These are phyloP conservation scores for Catostomus latipinnis DNA, from an alignment of 2,797 vertebrate genomes.

Conservation along the genomic window DNA sequence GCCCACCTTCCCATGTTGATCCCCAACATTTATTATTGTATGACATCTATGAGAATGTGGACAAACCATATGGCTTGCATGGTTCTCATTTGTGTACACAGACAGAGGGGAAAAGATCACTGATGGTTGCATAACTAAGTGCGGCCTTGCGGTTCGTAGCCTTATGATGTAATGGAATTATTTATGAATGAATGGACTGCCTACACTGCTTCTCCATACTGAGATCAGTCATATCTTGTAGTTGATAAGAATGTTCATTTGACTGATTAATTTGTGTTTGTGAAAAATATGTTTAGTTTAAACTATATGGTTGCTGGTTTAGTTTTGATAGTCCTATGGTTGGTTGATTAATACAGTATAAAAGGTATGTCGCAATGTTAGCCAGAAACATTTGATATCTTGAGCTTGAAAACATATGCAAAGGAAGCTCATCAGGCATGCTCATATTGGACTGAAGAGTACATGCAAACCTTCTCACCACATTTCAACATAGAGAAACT, in stretches of 20 bases:
- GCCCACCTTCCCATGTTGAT: conserved; percentile 17
- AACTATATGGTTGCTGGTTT: too few relatives aligned
- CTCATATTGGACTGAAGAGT: not conserved
- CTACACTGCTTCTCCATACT: conserved; percentile 1
- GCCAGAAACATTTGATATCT: not conserved
- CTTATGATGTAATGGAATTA: conserved; percentile 10
- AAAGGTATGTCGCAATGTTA: not conserved
- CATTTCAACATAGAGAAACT: too few relatives aligned
- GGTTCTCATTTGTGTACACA: conserved; percentile 37
- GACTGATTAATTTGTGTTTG: not conserved
- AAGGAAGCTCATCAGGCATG: not conserved
- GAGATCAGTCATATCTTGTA: conserved; percentile 13
- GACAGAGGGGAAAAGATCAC: not conserved
- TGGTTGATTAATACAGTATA: conserved; percentile 5
- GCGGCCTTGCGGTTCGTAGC: not conserved
- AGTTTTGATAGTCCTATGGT: not conserved
- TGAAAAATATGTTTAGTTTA: not conserved
- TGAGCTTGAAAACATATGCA: not conserved
- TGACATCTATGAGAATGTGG: not conserved
- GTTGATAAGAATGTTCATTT: not conserved
- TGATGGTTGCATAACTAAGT: conserved; percentile 30
- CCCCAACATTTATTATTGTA: conserved; percentile 11
- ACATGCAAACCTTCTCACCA: not conserved
- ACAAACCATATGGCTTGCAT: conserved; percentile 23
- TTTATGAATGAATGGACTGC: conserved; percentile 24